Percentiles rank a stretch among this genome's conserved stretches.
These are phyloP conservation scores for Macrosteles quadrilineatus DNA, from an alignment of 1,140 invertebrate species.

Conservation along the genomic window DNA sequence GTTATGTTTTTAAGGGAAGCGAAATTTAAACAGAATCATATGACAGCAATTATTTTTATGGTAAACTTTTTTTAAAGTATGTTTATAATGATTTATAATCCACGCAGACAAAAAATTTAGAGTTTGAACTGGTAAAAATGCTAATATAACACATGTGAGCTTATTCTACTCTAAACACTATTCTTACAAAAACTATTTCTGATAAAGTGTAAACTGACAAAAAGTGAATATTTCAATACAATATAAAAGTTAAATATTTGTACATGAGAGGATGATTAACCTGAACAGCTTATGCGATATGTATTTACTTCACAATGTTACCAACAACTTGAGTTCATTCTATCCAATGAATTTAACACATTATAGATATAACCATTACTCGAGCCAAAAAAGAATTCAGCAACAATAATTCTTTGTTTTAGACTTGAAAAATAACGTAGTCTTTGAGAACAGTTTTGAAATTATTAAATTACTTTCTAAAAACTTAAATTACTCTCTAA, in stretches of 20 bases:
- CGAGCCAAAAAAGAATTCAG: background rate
- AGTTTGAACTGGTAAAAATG: background rate
- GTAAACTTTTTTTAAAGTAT: too few species aligned
- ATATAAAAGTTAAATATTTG: conserved; percentile 6
- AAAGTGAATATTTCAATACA: background rate
- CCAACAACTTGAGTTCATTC: background rate
- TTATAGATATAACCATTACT: background rate
- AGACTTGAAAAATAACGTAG: background rate
- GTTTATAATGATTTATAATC: too few species aligned
- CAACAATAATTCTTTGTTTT: background rate
- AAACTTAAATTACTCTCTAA: background rate
- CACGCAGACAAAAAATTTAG: too few species aligned
- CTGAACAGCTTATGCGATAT: background rate
- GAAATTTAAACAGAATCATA: too few species aligned
- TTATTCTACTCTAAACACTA: background rate
- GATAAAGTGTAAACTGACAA: background rate
- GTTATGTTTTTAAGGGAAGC: too few species aligned
- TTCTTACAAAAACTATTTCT: background rate
- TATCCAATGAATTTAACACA: background rate
- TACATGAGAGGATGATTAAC: background rate
- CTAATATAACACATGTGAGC: background rate
- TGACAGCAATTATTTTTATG: too few species aligned
- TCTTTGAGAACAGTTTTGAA: background rate
- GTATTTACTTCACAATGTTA: background rate
- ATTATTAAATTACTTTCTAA: background rate